A percentile compares a stretch with the other conserved stretches of the same genome.
Conservation (phyloP, 2,113 vertebrate genomes). For the Andinoacara biseriatus region DNA sequence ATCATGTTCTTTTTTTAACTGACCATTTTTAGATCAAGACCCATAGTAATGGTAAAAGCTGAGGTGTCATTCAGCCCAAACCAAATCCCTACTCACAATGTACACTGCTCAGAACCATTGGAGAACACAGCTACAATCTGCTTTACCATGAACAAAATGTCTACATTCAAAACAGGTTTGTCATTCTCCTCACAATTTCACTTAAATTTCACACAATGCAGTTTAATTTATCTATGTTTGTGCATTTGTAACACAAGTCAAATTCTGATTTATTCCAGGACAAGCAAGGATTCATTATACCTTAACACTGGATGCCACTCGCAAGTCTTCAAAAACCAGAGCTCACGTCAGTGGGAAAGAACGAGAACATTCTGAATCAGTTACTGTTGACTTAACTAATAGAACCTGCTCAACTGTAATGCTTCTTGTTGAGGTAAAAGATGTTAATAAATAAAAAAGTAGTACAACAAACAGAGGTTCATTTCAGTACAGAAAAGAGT, state of each 20-base stretch:
- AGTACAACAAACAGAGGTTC: neutral
- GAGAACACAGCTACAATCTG: neutral
- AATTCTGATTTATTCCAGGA: neutral
- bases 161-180: neutral
- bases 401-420: accelerated
- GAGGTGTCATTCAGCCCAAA: constrained; percentile 49
- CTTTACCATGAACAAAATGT: neutral
- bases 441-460: neutral
- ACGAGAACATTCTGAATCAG: neutral
- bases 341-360: constrained; percentile 3
- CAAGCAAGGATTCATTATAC: neutral
- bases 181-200: neutral
- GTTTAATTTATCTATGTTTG: neutral
- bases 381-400: accelerated
- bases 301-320: neutral
- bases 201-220: neutral
- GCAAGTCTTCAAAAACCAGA: neutral
- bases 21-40: constrained; percentile 70
- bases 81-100: constrained; percentile 56
- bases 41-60: constrained; percentile 65
- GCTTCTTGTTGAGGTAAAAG: constrained; percentile 65
- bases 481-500: neutral
- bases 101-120: neutral
- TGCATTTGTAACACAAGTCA: neutral
- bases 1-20: neutral